Percentiles rank a stretch among this genome's conserved stretches.
phyloP scores from a whole-genome alignment of 2,113 vertebrate species.

The Poicephalus gulielmi region DNA sequence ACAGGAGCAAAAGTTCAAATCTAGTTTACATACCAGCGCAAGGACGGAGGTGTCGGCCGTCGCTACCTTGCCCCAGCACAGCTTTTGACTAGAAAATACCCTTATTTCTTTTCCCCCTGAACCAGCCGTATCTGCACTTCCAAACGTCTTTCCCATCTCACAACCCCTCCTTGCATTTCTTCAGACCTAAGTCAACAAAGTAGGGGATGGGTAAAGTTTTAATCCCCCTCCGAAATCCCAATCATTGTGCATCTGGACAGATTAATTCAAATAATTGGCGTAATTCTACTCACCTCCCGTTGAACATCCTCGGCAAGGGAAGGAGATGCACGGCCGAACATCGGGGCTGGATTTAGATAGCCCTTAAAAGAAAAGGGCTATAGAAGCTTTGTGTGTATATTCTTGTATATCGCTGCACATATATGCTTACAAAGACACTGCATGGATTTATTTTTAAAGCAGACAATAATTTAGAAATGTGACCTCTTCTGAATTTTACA shows the following conservation, averaged over 20 bases:
- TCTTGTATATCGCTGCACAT: not conserved
- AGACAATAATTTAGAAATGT: conserved; percentile 29
- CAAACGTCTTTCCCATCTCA: not conserved
- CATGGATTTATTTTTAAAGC: conserved; percentile 17
- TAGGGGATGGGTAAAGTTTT: not conserved
- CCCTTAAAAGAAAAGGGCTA: not conserved
- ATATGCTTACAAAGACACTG: not conserved
- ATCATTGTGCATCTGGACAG: not conserved
- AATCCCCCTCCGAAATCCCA: not conserved
- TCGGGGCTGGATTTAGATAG: not conserved
- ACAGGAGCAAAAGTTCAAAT: conserved; percentile 56
- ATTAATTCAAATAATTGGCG: not conserved
- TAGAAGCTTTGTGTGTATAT: not conserved
- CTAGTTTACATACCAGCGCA: conserved; percentile 43
- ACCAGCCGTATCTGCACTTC: not conserved
- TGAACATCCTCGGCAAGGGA: not conserved
- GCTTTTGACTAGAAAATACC: not conserved
- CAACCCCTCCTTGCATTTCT: not conserved
- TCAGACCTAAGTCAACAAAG: not conserved
- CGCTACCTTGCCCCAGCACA: not conserved
- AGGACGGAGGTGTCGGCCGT: conserved; percentile 10
- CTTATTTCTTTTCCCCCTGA: not conserved
- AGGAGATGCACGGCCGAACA: not conserved
- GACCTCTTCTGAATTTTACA: not conserved
- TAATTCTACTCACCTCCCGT: not conserved